Conservation (phyloP, 2,113 vertebrate species). For the Parus major region DNA sequence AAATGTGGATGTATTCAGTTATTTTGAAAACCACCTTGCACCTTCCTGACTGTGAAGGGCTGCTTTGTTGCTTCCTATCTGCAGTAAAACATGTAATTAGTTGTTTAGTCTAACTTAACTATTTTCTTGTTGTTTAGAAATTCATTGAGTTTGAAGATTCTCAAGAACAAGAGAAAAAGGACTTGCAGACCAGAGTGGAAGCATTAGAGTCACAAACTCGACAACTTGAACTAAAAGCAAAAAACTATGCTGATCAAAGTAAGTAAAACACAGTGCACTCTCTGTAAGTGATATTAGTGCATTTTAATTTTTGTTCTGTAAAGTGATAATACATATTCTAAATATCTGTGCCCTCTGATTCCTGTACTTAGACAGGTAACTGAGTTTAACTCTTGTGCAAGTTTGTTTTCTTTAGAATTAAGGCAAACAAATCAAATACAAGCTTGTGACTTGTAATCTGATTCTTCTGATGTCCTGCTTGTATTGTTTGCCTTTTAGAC, state of each 20-base stretch:
- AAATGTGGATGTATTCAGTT: not conserved
- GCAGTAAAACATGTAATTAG: not conserved
- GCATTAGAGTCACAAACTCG: constrained; percentile 89
- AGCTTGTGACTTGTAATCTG: not conserved
- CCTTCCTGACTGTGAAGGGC: not conserved
- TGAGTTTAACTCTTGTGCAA: not conserved
- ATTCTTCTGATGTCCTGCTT: not conserved
- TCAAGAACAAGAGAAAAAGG: constrained; percentile 96
- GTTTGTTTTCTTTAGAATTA: not conserved
- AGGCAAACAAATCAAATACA: not conserved
- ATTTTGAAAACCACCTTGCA: not conserved
- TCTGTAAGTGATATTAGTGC: not conserved
- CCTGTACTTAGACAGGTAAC: not conserved
- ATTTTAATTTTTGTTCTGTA: not conserved
- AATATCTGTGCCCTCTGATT: not conserved
- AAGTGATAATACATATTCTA: no score
- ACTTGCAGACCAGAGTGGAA: constrained; percentile 88
- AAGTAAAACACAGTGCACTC: constrained; percentile 63
- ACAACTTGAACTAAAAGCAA: constrained; percentile 92
- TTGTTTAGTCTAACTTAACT: not conserved
- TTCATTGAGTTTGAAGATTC: constrained; percentile 95
- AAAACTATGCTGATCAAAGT: constrained; percentile 97
- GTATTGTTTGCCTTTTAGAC: not conserved
- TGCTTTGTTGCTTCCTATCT: not conserved
- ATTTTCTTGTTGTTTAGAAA: constrained; percentile 79